Percentiles rank a stretch among this genome's conserved stretches.
Conservation (phyloP, 2,888 invertebrate species). For the Merodon equestris region DNA sequence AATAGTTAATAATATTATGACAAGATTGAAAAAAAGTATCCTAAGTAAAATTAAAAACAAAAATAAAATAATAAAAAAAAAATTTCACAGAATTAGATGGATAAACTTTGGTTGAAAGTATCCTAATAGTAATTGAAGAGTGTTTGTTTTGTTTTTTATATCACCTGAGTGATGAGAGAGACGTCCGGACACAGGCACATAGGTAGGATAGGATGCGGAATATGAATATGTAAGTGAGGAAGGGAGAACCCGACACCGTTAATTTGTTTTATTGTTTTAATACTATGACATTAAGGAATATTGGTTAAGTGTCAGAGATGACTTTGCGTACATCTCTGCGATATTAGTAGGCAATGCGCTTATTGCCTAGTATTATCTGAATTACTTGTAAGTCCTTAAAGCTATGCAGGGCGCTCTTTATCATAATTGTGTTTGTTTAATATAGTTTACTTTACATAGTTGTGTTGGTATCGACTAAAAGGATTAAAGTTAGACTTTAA, state of each 20-base stretch:
- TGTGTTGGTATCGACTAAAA: constrained; percentile 39
- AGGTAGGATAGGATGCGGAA: constrained; percentile 13
- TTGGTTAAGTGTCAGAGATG: constrained; percentile 46
- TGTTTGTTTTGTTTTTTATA: constrained; percentile 4
- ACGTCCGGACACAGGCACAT: constrained; percentile 16
- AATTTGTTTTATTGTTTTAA: constrained; percentile 33
- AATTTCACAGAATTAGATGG: constrained; percentile 52
- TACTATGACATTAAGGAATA: constrained; percentile 57
- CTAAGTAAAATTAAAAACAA: constrained; percentile 56
- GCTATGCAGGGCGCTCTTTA: constrained; percentile 30
- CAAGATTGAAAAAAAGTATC: constrained; percentile 70
- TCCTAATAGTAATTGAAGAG: constrained; percentile 56
- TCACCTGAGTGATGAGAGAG: constrained; percentile 43
- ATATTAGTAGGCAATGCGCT: constrained; percentile 71
- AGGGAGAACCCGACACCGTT: constrained; percentile 57
- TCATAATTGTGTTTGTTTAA: constrained; percentile 12
- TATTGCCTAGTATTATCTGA: constrained; percentile 71
- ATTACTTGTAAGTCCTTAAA: constrained; percentile 29
- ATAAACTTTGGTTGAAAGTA: constrained; percentile 67
- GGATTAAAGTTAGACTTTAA: constrained; percentile 56
- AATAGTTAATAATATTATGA: constrained; percentile 70
- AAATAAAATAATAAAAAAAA: constrained; percentile 33
- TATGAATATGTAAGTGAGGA: constrained; percentile 1
- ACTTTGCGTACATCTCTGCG: constrained; percentile 65
- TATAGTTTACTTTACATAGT: constrained; percentile 33